Base-by-base conservation (phyloP, 2,797 vertebrate genomes). In the Catharus ustulatus region DNA sequence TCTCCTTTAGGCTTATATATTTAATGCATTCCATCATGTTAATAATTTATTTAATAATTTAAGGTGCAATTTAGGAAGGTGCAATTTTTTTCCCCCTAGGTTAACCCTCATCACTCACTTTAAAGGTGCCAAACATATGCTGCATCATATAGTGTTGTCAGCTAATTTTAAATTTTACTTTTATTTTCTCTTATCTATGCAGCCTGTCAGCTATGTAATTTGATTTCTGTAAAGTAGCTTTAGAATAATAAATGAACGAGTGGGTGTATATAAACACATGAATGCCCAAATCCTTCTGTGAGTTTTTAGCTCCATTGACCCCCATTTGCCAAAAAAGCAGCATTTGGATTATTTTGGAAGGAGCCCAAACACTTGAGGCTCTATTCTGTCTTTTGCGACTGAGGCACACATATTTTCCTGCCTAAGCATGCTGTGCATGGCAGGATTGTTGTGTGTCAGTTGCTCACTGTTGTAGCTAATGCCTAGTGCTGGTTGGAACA, bases 311-410 rank as follows among this genome's bases (percentile, higher is more conserved):
- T 97, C 88, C 92, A 91, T 86, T 97, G 96, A 96, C 96, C 92
- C 75, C 83, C 90, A 94, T 96, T 96, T 95, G 93, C 96, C 95
- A 94, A 96, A 96, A 97, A 96, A 84, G 43, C 78, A 40, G 88
- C 91, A 86, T 97, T 96, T 95, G 92, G 91, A 96, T 96, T 96
- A 95, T 97, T 97, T 96, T 97, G 97, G 96, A 97, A 96, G 76
- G 67, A 94, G 20, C 86, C 96, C 97, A 97, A 97, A 48, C 86
- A 96, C 95, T 95, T 72, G 91, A 97, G 96, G 96, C 95, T 95
- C 87, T 95, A 59, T 97, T 97, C 96, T 96, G 95, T 97, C 94
- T 97, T 97, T 93, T 94, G 88, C 2, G 5, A 95, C 91, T 45
- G 73, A 97, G 77, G 91, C 93, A 71, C 66, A 90, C 92, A 91